Percentiles rank a stretch among this genome's conserved stretches.
Evolutionary conservation across 2,113 vertebrate species (phyloP).

Genomic region (Salvelinus fontinalis): DNA sequence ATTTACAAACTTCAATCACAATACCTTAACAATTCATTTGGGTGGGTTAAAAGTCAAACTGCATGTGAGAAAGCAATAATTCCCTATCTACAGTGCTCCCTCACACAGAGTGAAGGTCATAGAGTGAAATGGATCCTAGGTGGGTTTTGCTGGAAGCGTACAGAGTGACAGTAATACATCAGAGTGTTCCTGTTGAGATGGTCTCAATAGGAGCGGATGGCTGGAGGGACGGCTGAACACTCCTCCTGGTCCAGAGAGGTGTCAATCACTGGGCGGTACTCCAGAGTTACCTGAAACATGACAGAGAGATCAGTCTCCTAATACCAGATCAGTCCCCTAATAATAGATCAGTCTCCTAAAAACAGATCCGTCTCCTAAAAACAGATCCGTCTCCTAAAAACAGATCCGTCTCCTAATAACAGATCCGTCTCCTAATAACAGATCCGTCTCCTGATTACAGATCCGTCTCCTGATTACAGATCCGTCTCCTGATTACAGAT

Average conservation of each 20-base stretch:
- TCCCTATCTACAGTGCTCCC: no score
- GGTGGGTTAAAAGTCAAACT: no score
- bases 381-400: fast-evolving
- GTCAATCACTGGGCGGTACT: conserved; percentile 94
- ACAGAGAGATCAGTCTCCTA: conserved; percentile 10
- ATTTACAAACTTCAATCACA: no score
- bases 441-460: not conserved
- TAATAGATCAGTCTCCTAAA: not conserved
- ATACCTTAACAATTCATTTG: no score
- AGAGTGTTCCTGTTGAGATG: not conserved
- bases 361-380: not conserved
- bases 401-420: no score
- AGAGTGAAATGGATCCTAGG: no score
- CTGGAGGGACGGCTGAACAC: conserved; percentile 88
- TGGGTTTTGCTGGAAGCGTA: no score
- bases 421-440: no score
- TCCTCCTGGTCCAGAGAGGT: conserved; percentile 87
- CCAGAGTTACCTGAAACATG: conserved; percentile 81
- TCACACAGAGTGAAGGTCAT: no score
- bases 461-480: not conserved
- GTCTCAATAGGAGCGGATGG: conserved; percentile 92
- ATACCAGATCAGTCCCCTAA: not conserved
- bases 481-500: no score
- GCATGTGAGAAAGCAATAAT: no score
- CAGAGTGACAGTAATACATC: not conserved